A percentile compares a stretch with the other conserved stretches of the same genome.
These are phyloP conservation scores for Virgularia gustaviana DNA, from an alignment of 92 coral and sea anemone genomes.

Conservation along the genomic window DNA sequence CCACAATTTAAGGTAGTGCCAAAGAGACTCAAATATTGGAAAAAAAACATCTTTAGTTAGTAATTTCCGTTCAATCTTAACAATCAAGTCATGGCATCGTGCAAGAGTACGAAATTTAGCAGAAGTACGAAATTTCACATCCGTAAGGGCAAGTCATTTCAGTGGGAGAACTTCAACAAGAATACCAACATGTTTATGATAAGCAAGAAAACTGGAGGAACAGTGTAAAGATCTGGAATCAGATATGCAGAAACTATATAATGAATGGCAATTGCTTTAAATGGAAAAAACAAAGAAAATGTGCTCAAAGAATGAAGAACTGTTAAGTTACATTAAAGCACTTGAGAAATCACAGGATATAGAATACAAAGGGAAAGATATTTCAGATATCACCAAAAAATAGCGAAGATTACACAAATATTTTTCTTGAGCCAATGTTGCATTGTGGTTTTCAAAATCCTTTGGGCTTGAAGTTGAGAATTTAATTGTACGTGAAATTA, in stretches of 20 bases:
- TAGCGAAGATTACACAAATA: conserved; percentile 51
- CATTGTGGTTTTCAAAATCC: conserved; percentile 65
- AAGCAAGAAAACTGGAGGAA: conserved; percentile 54
- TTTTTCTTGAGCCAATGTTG: conserved; percentile 50
- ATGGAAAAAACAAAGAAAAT: conserved; percentile 48
- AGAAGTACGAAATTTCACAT: conserved; percentile 15
- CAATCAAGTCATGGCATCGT: too few species aligned
- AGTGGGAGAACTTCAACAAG: conserved; percentile 42
- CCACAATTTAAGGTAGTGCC: too few species aligned
- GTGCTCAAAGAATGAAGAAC: conserved; percentile 49
- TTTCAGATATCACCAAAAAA: conserved; percentile 51
- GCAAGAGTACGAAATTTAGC: conserved; percentile 52
- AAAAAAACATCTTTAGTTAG: too few species aligned
- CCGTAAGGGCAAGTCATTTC: conserved; percentile 34
- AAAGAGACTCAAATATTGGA: too few species aligned
- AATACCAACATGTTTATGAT: conserved; percentile 41
- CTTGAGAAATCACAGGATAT: conserved; percentile 26
- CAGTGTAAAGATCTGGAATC: conserved; percentile 47
- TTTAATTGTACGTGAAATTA: conserved; percentile 51
- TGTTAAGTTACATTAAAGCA: conserved; percentile 19
- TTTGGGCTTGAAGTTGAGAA: conserved; percentile 63
- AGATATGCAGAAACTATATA: conserved; percentile 52
- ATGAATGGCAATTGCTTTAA: conserved; percentile 51
- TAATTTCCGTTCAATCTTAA: too few species aligned
- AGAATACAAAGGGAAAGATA: conserved; percentile 46